Evolutionary conservation across 2,888 invertebrate genomes (phyloP), one percentile per base, ranked within the genome.

Genomic region (Nymphalis polychloros): DNA sequence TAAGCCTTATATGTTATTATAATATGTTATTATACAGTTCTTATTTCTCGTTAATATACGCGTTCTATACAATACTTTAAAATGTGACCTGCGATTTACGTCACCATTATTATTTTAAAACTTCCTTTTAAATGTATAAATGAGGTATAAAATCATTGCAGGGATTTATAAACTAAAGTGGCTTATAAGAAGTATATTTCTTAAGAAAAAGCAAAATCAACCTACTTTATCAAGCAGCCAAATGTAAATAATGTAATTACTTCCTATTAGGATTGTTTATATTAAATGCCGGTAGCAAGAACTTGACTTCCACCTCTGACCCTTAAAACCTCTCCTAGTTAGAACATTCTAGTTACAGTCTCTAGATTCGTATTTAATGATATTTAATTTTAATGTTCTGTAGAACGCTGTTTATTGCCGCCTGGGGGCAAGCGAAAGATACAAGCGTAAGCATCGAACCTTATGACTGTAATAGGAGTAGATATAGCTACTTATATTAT

Each of bases 281-380:
- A 69, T 50, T 35, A 19, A 57, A 57, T 67, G 66, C 66, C 67
- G 62, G 64, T 64, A 70, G 64, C 64, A 55, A 57, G 49, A 67
- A 61, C 57, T 64, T 61, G 64, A 62, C 67, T 67, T 17, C 61
- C 60, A 61, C 70, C 64, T 67, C 20, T 70, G 64, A 70, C 60
- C 67, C 52, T 55, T 35, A 59, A 49, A 20, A 63, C 63, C 60
- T 48, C 60, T 55, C 59, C 63, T 67, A 41, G 63, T 69, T 69
- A 49, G 63, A 53, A 67, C 60, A 67, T 70, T 67, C 63, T 55
- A 55, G 16, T 55, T 55, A 31, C 53, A 55, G 53, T 55, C 53
- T 31, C 53, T 63, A 67, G 49, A 55, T 57, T 31, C 48, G 31
- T 55, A 63, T 60, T 65, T 64, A 55, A 57, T 48, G 61, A 67